phyloP scores from a whole-genome alignment of 2,888 invertebrate species.

The Calameuta pallipes region DNA sequence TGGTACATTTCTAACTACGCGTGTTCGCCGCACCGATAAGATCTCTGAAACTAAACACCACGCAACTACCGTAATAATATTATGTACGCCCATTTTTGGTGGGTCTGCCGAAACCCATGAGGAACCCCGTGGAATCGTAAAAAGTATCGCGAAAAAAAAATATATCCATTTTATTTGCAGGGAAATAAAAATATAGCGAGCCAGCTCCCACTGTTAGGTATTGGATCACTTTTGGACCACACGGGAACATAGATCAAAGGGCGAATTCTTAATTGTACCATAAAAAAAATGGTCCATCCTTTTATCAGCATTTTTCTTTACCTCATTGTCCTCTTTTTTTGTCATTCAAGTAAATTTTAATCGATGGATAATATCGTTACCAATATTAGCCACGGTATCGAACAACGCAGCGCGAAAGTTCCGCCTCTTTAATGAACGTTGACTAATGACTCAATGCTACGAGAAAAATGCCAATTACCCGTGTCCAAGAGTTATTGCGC shows the following conservation, averaged over 20 bases:
- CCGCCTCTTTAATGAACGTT: not conserved
- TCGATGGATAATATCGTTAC: not conserved
- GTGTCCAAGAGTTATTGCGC: not conserved
- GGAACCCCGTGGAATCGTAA: not conserved
- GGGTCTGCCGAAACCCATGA: not conserved
- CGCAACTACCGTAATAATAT: constrained; percentile 32
- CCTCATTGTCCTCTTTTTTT: not conserved
- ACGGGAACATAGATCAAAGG: not conserved
- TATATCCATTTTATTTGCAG: not conserved
- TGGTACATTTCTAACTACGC: constrained; percentile 32
- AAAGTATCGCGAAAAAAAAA: not conserved
- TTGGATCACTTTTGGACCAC: not conserved
- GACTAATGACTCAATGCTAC: not conserved
- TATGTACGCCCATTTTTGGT: constrained; percentile 14
- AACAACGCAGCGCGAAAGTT: not conserved
- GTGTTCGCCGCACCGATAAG: constrained; percentile 27
- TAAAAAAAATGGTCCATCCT: not conserved
- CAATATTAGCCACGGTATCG: not conserved
- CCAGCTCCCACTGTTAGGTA: not conserved
- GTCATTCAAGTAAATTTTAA: not conserved
- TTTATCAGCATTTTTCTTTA: not conserved
- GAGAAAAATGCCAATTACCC: not conserved
- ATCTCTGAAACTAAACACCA: constrained; percentile 33
- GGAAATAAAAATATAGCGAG: not conserved
- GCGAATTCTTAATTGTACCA: not conserved